A percentile compares a stretch with the other conserved stretches of the same genome.
Conservation (phyloP, 2,113 vertebrate genomes). For the Pangasianodon gigas region DNA sequence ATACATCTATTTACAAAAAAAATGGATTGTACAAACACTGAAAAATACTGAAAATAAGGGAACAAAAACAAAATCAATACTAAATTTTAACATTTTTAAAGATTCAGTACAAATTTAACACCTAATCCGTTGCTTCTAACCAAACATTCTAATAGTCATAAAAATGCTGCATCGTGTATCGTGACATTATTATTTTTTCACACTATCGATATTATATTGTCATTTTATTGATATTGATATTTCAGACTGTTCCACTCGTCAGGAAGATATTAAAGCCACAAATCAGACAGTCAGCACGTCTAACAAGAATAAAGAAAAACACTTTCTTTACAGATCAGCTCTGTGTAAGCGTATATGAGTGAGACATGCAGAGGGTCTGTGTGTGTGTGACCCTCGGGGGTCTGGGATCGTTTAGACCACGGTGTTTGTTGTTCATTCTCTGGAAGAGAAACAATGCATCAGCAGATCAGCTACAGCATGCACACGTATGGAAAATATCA, state of each 20-base stretch:
- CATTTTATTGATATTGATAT: too few relatives aligned
- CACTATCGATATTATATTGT: background rate
- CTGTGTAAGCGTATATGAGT: background rate
- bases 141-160: background rate
- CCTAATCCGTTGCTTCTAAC: background rate
- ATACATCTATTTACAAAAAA: background rate
- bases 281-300: too few relatives aligned
- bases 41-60: too few relatives aligned
- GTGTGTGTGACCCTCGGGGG: background rate
- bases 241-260: background rate
- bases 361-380: background rate
- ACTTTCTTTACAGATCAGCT: background rate
- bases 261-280: background rate
- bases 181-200: background rate
- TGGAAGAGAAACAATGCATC: background rate
- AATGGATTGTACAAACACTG: too few relatives aligned
- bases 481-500: background rate
- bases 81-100: background rate
- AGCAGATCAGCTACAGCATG: background rate
- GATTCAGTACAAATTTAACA: background rate
- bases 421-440: background rate
- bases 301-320: background rate
- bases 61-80: too few relatives aligned
- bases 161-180: background rate
- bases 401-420: background rate